Evolutionary conservation across 2,888 invertebrate genomes (phyloP), one percentile per base, ranked within the genome.

Genomic region (Aphidoletes aphidimyza): DNA sequence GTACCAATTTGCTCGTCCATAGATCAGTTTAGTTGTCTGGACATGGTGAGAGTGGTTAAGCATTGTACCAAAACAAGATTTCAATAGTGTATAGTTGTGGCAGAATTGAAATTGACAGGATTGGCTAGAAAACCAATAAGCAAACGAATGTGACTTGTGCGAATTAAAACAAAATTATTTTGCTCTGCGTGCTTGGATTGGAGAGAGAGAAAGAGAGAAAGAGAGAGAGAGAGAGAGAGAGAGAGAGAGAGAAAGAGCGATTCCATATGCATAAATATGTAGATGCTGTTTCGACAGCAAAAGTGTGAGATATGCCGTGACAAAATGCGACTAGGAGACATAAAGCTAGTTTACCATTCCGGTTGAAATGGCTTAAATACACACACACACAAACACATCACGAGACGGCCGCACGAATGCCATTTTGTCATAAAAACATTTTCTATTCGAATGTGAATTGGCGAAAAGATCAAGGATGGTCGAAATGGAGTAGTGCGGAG

Each of bases 41-140:
- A n/a, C n/a, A n/a, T n/a, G n/a, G n/a, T n/a, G n/a, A n/a, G n/a
- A n/a, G n/a, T n/a, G n/a, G n/a, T 14, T 9, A 42, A 30, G 14
- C 69, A 69, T 69, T 69, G 69, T 69, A 30, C 14, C 30, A n/a
- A n/a, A 54, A 69, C 69, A 69, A 69, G 14, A 69, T 69, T 14
- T 30, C 14, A 14, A 42, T 42, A 14, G 9, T 69, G 69, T 69
- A 22, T 54, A 30, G 3, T 69, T 69, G 69, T 30, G 69, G 69
- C 30, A n/a, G 69, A n/a, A n/a, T n/a, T 54, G 54, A 54, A 69
- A 69, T 69, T 69, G 69, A 69, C 69, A 69, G 69, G 30, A 30
- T 69, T 69, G 69, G 69, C 30, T 69, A 34, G 69, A 69, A n/a
- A 69, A 69, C 69, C 34, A 69, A 69, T 69, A 69, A 69, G 69